Base-by-base conservation (phyloP, 2,113 vertebrate species). In the Casuarius casuarius region DNA sequence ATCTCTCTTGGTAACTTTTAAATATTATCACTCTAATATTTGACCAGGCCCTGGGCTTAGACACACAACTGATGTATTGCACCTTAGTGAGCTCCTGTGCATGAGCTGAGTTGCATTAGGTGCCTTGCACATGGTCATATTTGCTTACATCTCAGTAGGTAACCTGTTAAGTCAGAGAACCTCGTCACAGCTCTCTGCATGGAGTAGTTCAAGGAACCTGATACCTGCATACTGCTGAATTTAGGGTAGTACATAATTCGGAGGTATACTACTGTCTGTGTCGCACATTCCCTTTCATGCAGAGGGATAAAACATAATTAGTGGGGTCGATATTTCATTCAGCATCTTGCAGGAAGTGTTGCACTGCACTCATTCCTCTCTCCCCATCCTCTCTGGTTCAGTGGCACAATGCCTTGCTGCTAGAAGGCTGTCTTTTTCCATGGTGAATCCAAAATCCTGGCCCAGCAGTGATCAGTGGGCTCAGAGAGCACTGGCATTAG, bases 401-500 rank as follows among this genome's bases (percentile, higher is more conserved):
- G 29, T 91, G 80, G 84, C 65, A 90, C 58, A 58, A 81, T 76
- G 92, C 70, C 89, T 84, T 87, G 89, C 94, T 95, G 74, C 89
- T 92, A 68, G 48, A 93, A 81, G 22, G 58, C 89, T 89, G 52
- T 91, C 52, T 78, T 49, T 54, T 65, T 66, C 83, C 68, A 49
- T 89, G 52, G 52, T 54, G 86, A 94, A 65, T 91, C 84, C 91
- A 91, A 79, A 95, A 68, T 82, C 71, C 62, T 95, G 87, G 35
- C 54, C 66, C 91, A 92, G 61, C 91, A 94, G 77, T 62, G 81
- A 96, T 95, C 92, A 94, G 19, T 82, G 84, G 89, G 75, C 92
- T 94, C 91, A 76, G 77, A 89, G 91, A 81, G 84, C 2, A 0
- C 44, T 91, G 88, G 59, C 67, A 44, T 93, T 95, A 88, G 84